Conservation (phyloP, 2,797 vertebrate genomes). For the Acipenser ruthenus region DNA sequence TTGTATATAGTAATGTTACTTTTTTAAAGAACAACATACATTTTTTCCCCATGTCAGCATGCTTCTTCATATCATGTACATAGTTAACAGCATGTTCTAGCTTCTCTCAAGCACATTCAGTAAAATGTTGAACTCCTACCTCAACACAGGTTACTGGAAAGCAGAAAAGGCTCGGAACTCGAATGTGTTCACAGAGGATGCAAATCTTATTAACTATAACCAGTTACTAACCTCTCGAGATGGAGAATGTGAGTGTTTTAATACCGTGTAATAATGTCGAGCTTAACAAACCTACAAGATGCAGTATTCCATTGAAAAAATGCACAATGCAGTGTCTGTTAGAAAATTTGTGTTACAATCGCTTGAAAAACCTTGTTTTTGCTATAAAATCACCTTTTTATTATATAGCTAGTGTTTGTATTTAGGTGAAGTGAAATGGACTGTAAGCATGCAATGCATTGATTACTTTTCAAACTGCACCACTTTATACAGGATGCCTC, state of each 20-base stretch:
- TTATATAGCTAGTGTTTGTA: no score
- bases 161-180: constrained; percentile 88
- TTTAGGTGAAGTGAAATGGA: no score
- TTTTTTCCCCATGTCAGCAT: background rate
- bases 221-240: constrained; percentile 93
- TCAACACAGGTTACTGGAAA: constrained; percentile 98
- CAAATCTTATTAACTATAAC: constrained; percentile 85
- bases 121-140: constrained; percentile 52
- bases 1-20: background rate
- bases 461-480: no score
- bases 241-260: constrained; percentile 95
- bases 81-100: constrained; percentile 23
- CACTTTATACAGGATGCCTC: no score
- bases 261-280: constrained; percentile 26
- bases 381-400: no score
- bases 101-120: constrained; percentile 12
- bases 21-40: background rate
- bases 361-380: no score
- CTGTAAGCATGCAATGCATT: no score
- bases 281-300: background rate
- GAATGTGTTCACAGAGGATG: constrained; percentile 79
- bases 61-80: constrained; percentile 10
- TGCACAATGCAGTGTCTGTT: no score
- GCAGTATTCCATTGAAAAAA: no score
- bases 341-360: no score